Evolutionary conservation across 2,888 invertebrate species (phyloP).

Genomic region (Blastobasis adustella): DNA sequence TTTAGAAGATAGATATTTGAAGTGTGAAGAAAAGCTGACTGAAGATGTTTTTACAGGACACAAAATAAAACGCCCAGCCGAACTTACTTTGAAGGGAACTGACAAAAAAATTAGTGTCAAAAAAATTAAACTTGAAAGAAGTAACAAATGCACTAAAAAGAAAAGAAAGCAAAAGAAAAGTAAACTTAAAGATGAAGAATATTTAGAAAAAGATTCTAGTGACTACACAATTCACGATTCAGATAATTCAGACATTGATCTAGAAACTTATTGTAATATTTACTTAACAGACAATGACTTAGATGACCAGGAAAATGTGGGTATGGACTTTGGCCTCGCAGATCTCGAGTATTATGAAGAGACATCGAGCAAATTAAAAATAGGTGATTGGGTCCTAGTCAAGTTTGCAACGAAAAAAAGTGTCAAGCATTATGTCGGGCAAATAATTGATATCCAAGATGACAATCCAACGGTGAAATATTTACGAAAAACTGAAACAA

Average conservation of each 20-base stretch:
- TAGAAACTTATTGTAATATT: background rate
- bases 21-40: background rate
- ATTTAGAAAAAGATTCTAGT: background rate
- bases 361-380: slow-evolving; percentile 14
- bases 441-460: too few species aligned
- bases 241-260: background rate
- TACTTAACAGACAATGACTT: background rate
- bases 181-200: background rate
- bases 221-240: background rate
- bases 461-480: slow-evolving; percentile 14
- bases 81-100: too few species aligned
- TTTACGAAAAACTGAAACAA: slow-evolving; percentile 11
- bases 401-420: slow-evolving; percentile 16
- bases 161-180: background rate
- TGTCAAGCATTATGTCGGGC: slow-evolving; percentile 14
- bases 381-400: slow-evolving; percentile 3
- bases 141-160: background rate
- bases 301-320: background rate
- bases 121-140: background rate
- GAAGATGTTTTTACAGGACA: background rate
- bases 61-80: too few species aligned
- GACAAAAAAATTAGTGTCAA: background rate
- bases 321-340: background rate
- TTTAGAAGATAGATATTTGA: background rate
- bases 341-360: slow-evolving; percentile 7